These are phyloP conservation scores for Ambastaia sidthimunki DNA, from an alignment of 2,797 vertebrate genomes.

Conservation along the genomic window DNA sequence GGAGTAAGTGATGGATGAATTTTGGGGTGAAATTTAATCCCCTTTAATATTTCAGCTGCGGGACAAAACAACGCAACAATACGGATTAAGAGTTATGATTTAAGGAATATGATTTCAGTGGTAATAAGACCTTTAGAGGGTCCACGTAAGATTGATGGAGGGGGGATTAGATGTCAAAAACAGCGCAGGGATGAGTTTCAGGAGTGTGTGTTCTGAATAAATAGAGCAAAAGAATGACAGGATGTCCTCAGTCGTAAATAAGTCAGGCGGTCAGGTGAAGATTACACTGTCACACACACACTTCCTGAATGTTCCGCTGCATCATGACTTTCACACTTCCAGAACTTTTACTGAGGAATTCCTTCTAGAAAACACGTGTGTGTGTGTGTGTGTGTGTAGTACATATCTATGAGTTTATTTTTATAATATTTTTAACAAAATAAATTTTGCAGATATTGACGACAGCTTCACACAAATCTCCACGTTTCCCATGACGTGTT, in stretches of 20 bases:
- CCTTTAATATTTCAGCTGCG: too few relatives aligned
- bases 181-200: constrained; percentile 8
- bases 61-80: too few relatives aligned
- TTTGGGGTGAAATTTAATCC: too few relatives aligned
- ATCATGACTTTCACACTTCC: constrained; percentile 51
- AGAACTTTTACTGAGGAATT: constrained; percentile 30
- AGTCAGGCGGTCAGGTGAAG: constrained; percentile 47
- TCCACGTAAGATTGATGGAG: not conserved
- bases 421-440: too few relatives aligned
- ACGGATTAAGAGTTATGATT: too few relatives aligned
- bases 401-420: too few relatives aligned
- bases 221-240: constrained; percentile 67
- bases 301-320: constrained; percentile 56
- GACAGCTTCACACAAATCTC: too few relatives aligned
- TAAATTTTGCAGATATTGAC: too few relatives aligned
- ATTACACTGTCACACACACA: constrained; percentile 55
- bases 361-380: not conserved
- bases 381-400: not conserved
- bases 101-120: not conserved
- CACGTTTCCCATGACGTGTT: too few relatives aligned
- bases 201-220: constrained; percentile 18
- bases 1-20: too few relatives aligned
- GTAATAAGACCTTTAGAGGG: not conserved
- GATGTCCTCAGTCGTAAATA: constrained; percentile 77
- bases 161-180: not conserved